Conservation (phyloP, 2,888 invertebrate species). For the Tupiocoris notatus region DNA sequence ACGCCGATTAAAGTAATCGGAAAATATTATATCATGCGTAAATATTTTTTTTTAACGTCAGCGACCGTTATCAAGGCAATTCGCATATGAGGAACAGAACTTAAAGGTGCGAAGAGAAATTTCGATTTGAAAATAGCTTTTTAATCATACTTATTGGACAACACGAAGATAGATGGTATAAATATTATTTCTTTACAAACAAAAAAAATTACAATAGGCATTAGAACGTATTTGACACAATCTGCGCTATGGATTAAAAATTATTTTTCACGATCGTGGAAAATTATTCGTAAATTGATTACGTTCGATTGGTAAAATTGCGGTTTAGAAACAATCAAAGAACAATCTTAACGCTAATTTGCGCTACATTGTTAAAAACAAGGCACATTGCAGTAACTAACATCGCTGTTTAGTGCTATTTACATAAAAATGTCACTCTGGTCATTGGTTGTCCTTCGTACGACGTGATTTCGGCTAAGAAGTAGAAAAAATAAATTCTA, state of each 20-base stretch:
- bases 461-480: background rate
- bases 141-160: slow-evolving; percentile 19
- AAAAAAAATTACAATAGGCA: slow-evolving; percentile 29
- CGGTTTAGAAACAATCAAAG: background rate
- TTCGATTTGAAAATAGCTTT: background rate
- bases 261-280: background rate
- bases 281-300: background rate
- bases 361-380: background rate
- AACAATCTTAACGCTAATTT: slow-evolving; percentile 19
- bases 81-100: too few relatives aligned
- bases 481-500: background rate
- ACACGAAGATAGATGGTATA: slow-evolving; percentile 28
- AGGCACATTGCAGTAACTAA: background rate
- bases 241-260: slow-evolving; percentile 6
- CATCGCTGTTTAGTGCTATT: background rate
- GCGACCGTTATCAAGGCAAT: too few relatives aligned
- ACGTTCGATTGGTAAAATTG: background rate
- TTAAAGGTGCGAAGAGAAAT: too few relatives aligned
- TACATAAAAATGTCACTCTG: background rate
- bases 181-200: slow-evolving; percentile 35
- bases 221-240: slow-evolving; percentile 20
- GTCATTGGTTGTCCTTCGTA: background rate
- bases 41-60: too few relatives aligned
- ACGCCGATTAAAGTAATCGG: too few relatives aligned
- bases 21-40: too few relatives aligned